Evolutionary conservation across 2,888 invertebrate species (phyloP).

Genomic region (Dastarcus helophoroides): DNA sequence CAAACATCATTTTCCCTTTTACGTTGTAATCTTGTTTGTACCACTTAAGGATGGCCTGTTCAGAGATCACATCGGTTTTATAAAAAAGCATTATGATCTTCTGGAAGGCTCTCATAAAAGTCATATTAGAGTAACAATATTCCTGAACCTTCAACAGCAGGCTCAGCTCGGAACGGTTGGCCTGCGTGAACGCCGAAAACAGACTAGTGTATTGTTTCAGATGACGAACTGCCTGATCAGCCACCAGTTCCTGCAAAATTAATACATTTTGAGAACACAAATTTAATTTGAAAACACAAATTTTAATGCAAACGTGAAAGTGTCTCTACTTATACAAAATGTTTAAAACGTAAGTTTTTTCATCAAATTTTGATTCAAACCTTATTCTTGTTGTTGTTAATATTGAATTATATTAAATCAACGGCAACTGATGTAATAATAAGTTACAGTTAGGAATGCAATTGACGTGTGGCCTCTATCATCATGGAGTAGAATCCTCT

Average conservation of each 20-base stretch:
- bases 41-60: slow-evolving; percentile 93
- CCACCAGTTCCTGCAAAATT: slow-evolving; percentile 60
- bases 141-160: slow-evolving; percentile 90
- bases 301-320: too few relatives aligned
- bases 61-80: slow-evolving; percentile 89
- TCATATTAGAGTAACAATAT: slow-evolving; percentile 98
- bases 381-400: too few relatives aligned
- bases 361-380: too few relatives aligned
- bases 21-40: slow-evolving; percentile 85
- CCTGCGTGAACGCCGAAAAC: slow-evolving; percentile 76
- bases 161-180: slow-evolving; percentile 76
- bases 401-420: too few relatives aligned
- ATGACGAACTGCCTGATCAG: slow-evolving; percentile 90
- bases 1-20: slow-evolving; percentile 95
- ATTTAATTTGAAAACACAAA: too few relatives aligned
- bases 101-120: slow-evolving; percentile 96
- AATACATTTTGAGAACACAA: slow-evolving; percentile 11
- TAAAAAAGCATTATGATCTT: slow-evolving; percentile 94
- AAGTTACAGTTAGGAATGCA: too few relatives aligned
- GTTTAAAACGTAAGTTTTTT: too few relatives aligned
- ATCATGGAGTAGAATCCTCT: too few relatives aligned
- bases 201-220: slow-evolving; percentile 76
- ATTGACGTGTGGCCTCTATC: too few relatives aligned
- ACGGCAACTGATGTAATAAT: too few relatives aligned
- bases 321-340: too few relatives aligned